A percentile compares a stretch with the other conserved stretches of the same genome.
Conservation (phyloP, 2,797 vertebrate species). For the Gobionotothen gibberifrons region DNA sequence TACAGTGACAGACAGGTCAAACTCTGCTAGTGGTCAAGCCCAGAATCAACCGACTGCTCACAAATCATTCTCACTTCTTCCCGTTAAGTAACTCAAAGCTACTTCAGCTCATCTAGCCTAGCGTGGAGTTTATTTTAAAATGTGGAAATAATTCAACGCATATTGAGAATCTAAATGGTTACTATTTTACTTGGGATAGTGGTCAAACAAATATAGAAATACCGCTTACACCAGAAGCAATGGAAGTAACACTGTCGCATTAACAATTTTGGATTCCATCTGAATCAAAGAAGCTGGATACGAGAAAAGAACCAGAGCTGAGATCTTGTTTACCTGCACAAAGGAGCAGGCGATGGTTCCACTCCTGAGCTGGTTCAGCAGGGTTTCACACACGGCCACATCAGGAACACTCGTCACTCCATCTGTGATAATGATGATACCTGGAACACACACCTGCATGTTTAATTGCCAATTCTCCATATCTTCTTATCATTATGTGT, state of each 20-base stretch:
- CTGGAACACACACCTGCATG: conserved; percentile 72
- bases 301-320: neutral
- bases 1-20: too few relatives aligned
- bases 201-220: too few relatives aligned
- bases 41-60: too few relatives aligned
- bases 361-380: conserved; percentile 96
- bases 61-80: too few relatives aligned
- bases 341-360: conserved; percentile 97
- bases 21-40: too few relatives aligned
- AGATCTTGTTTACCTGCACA: conserved; percentile 85
- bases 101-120: too few relatives aligned
- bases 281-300: neutral
- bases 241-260: neutral
- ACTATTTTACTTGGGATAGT: too few relatives aligned
- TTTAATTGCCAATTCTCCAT: neutral
- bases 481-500: neutral
- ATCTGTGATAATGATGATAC: conserved; percentile 98
- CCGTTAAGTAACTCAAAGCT: too few relatives aligned
- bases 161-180: too few relatives aligned
- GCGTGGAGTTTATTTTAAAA: too few relatives aligned
- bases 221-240: neutral
- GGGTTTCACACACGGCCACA: conserved; percentile 94
- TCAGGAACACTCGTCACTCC: conserved; percentile 98
- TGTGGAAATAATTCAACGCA: too few relatives aligned
- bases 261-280: neutral